These are phyloP conservation scores for Phengaris alcon DNA, from an alignment of 2,888 invertebrate species.

Conservation along the genomic window DNA sequence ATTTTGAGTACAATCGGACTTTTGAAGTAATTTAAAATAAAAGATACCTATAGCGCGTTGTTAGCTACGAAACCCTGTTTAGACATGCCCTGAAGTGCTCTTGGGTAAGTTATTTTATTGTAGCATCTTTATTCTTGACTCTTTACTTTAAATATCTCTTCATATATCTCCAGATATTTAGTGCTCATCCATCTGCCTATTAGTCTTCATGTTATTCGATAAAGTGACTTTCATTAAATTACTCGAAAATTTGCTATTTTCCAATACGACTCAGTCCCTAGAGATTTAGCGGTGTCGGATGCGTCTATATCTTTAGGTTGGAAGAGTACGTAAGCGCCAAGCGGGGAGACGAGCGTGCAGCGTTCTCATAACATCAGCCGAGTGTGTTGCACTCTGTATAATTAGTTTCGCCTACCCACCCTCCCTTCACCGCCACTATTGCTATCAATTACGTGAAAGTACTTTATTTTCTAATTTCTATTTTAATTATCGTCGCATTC, in stretches of 20 bases:
- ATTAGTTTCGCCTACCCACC: slow-evolving; percentile 62
- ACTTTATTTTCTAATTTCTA: slow-evolving; percentile 61
- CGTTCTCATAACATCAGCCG: slow-evolving; percentile 39
- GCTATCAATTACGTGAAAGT: slow-evolving; percentile 64
- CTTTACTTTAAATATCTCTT: neutral
- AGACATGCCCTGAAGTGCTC: no score
- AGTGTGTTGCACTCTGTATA: slow-evolving; percentile 48
- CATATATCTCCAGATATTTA: neutral
- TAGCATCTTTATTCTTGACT: neutral
- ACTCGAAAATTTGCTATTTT: neutral
- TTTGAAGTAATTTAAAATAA: no score
- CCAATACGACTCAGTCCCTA: neutral
- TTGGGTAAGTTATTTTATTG: neutral
- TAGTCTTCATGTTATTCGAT: neutral
- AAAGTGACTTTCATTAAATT: neutral
- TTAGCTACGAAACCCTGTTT: no score
- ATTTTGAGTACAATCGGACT: no score
- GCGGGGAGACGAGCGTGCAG: slow-evolving; percentile 35
- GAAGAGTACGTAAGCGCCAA: neutral
- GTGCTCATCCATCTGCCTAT: neutral
- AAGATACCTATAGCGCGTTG: no score
- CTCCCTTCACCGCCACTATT: slow-evolving; percentile 37
- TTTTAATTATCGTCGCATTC: slow-evolving; percentile 49
- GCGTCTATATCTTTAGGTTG: slow-evolving; percentile 27
- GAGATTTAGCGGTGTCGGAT: slow-evolving; percentile 26